Evolutionary conservation across 2,113 vertebrate species (phyloP).

Genomic region (Gulo gulo): DNA sequence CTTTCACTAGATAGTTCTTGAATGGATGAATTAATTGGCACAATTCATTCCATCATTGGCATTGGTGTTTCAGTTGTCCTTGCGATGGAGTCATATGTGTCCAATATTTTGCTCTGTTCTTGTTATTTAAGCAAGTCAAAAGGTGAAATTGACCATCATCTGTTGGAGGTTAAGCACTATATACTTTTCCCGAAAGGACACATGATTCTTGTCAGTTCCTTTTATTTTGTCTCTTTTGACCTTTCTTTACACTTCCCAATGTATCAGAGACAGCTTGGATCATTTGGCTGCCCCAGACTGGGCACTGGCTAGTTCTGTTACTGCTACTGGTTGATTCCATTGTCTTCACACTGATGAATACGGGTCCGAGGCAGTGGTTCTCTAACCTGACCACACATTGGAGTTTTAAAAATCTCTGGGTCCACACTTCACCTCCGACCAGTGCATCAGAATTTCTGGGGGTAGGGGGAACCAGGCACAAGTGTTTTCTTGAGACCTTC

Average conservation of each 20-base stretch:
- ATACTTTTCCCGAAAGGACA: neutral
- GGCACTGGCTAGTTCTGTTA: neutral
- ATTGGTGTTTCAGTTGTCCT: neutral
- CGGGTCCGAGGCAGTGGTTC: neutral
- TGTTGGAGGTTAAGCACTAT: neutral
- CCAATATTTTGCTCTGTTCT: slow-evolving; percentile 2
- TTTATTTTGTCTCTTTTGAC: neutral
- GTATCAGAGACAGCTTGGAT: neutral
- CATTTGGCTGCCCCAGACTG: neutral
- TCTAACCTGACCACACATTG: neutral
- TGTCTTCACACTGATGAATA: neutral
- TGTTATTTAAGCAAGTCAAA: neutral
- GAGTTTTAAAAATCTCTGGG: neutral
- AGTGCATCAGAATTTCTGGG: neutral
- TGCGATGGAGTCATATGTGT: neutral
- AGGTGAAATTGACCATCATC: neutral
- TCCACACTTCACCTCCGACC: neutral
- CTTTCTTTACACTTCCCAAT: neutral
- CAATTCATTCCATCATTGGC: neutral
- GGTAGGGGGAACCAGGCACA: neutral
- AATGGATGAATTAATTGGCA: neutral
- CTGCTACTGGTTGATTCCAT: neutral
- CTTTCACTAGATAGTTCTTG: neutral
- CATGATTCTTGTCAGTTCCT: neutral
- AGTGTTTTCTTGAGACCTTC: neutral